Base-by-base conservation (phyloP, 1,140 invertebrate species). In the Bombus huntii region DNA sequence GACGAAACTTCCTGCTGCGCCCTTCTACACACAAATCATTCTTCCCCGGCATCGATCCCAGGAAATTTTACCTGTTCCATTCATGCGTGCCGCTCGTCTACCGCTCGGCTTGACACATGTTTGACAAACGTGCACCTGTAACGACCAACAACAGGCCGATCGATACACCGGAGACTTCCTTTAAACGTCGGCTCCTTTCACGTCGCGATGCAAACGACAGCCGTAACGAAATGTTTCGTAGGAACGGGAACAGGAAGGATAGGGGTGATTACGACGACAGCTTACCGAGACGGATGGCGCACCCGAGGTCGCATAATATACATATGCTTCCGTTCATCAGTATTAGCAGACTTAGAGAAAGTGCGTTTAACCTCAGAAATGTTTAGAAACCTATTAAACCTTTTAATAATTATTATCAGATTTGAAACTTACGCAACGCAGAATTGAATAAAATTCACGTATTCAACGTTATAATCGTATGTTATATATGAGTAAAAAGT, bases 171-270 rank as follows among this genome's bases (percentile, higher is more conserved):
- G 65, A 71, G 44, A 86, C 81, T 81, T 83, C 81, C 74, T 62
- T 78, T 57, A 37, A 80, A 65, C 66, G 47, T 65, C 53, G 83
- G 79, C n/a, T 75, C 62, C 81, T 88, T 81, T 85, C 83, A 53
- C 75, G 68, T 53, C 72, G 65, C 44, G 74, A 62, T n/a, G 42
- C 44, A 68, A 89, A 47, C 76, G 88, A 81, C 85, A 89, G 65
- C 72, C 81, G 62, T 89, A 82, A 90, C 88, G 88, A 89, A 90
- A 90, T 65, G 84, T 83, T 87, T 28, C 84, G 65, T 39, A 34
- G 79, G 86, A 73, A 72, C 65, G 65, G 66, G 83, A 53, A 65
- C 59, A 42, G 75, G 71, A 71, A 77, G 57, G 70, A 78, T 72
- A 73, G 57, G 65, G 74, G 71, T 88, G 81, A 77, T 84, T 88